Conservation (phyloP, 2,113 vertebrate genomes). For the Eublepharis macularius region DNA sequence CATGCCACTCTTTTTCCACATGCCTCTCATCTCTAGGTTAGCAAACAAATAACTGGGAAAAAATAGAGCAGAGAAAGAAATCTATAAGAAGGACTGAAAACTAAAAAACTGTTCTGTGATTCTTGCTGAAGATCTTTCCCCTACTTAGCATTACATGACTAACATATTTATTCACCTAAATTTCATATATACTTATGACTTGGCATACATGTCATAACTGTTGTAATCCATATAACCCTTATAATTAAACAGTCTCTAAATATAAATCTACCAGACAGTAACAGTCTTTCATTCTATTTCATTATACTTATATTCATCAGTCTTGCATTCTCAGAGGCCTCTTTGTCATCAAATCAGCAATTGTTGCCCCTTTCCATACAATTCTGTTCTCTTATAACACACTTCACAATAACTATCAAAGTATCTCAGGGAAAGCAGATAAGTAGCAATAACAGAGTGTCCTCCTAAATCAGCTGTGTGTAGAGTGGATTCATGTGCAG, state of each 20-base stretch:
- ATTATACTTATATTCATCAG: neutral
- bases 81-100: neutral
- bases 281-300: neutral
- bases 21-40: neutral
- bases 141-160: slow-evolving; percentile 16
- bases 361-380: neutral
- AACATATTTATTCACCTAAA: slow-evolving; percentile 21
- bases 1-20: neutral
- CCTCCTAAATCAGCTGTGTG: neutral
- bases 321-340: neutral
- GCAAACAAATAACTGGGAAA: slow-evolving; percentile 13
- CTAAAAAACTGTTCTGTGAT: slow-evolving; percentile 10
- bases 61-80: neutral
- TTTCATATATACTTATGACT: neutral
- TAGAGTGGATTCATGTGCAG: neutral
- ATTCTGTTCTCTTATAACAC: neutral
- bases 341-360: neutral
- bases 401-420: neutral
- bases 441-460: neutral
- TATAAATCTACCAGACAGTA: slow-evolving; percentile 29
- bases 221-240: slow-evolving; percentile 4
- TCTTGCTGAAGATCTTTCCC: neutral
- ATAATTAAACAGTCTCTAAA: slow-evolving; percentile 19
- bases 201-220: neutral
- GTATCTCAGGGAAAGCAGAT: neutral